A percentile compares a stretch with the other conserved stretches of the same genome.
phyloP scores from a whole-genome alignment of 1,140 invertebrate genomes.

The Drosophila novamexicana region DNA sequence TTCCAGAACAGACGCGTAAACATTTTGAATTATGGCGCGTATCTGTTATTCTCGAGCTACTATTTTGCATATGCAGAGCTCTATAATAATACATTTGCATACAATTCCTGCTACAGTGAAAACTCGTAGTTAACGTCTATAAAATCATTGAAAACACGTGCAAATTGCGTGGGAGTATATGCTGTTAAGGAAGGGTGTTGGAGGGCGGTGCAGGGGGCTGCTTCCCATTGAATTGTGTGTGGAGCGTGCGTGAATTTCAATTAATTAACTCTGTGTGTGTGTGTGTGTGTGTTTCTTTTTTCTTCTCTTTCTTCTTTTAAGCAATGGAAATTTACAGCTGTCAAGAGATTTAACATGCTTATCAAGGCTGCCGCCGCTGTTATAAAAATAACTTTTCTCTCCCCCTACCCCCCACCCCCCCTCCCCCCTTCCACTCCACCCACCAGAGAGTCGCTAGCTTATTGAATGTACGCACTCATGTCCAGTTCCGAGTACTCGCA shows the following conservation, averaged over 20 bases:
- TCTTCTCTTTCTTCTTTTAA: conserved; percentile 21
- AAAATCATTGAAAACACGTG: conserved; percentile 58
- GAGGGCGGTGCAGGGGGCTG: background rate
- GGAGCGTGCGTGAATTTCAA: conserved; percentile 64
- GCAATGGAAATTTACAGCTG: conserved; percentile 65
- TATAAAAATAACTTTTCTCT: conserved; percentile 62
- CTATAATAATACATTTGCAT: background rate
- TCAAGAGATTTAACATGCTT: conserved; percentile 67
- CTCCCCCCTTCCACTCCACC: background rate
- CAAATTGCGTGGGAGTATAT: conserved; percentile 3
- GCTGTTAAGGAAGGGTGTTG: background rate
- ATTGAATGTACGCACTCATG: conserved; percentile 22
- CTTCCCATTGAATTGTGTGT: conserved; percentile 44
- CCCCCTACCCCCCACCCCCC: background rate
- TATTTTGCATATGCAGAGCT: conserved; percentile 3
- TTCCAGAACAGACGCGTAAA: too few species aligned
- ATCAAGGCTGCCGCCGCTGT: conserved; percentile 51
- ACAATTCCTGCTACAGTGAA: background rate
- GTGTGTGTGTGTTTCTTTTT: background rate
- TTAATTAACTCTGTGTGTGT: conserved; percentile 64
- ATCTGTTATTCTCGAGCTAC: background rate
- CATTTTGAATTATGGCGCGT: background rate
- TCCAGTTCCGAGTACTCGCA: conserved; percentile 10
- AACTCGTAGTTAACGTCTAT: conserved; percentile 24
- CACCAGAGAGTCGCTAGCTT: background rate